Evolutionary conservation across 2,888 invertebrate species (phyloP).

Genomic region (Hirtodrosophila alboralis): DNA sequence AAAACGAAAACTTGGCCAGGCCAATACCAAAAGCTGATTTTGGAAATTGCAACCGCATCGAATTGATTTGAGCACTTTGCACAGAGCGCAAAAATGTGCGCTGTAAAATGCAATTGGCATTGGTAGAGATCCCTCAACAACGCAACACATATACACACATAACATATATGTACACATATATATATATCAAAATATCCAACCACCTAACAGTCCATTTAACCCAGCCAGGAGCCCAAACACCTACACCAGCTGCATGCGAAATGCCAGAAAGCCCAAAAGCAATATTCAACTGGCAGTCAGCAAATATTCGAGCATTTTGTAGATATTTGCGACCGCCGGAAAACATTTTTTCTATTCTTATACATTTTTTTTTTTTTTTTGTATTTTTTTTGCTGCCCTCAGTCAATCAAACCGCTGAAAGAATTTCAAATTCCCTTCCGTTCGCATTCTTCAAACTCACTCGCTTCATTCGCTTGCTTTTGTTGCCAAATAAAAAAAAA

Average conservation of each 20-base stretch:
- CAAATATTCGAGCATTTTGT: conserved; percentile 46
- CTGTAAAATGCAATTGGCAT: conserved; percentile 68
- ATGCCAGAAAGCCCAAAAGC: conserved; percentile 56
- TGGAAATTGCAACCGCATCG: conserved; percentile 61
- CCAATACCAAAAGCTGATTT: conserved; percentile 48
- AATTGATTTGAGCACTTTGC: conserved; percentile 75
- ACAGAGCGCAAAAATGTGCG: conserved; percentile 60
- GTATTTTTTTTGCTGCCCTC: conserved; percentile 32
- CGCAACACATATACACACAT: conserved; percentile 35
- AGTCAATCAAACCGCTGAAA: conserved; percentile 55
- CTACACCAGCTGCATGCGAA: conserved; percentile 60
- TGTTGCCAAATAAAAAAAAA: conserved; percentile 8
- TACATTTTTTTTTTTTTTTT: no score
- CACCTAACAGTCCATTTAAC: conserved; percentile 18
- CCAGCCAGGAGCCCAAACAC: conserved; percentile 5
- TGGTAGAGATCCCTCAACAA: conserved; percentile 15
- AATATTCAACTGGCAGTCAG: conserved; percentile 48
- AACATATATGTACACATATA: conserved; percentile 4
- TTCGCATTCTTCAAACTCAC: background rate
- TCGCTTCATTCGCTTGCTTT: conserved; percentile 5
- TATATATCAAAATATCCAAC: background rate
- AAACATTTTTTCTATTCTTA: no score
- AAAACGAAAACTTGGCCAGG: conserved; percentile 16
- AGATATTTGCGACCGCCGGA: conserved; percentile 38
- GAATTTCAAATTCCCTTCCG: conserved; percentile 32